A percentile compares a stretch with the other conserved stretches of the same genome.
phyloP scores from a whole-genome alignment of 1,140 invertebrate genomes.

The Leptinotarsa defecta region DNA sequence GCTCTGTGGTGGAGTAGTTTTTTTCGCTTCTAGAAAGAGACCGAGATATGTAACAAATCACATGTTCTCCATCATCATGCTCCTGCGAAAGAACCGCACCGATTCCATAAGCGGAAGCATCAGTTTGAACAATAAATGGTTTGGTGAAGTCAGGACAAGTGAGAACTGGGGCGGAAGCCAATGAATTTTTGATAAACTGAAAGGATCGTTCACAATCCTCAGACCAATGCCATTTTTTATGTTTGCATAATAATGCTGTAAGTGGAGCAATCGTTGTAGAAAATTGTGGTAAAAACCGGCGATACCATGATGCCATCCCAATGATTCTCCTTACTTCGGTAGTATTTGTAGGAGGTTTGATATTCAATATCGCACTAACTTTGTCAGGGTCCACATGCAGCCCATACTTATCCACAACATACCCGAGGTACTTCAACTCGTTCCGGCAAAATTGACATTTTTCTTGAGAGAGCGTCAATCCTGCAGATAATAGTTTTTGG shows the following conservation, averaged over 20 bases:
- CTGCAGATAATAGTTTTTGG: conserved; percentile 39
- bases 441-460: conserved; percentile 51
- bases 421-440: conserved; percentile 49
- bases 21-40: conserved; percentile 50
- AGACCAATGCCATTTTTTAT: conserved; percentile 32
- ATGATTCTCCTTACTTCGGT: conserved; percentile 56
- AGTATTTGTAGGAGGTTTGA: conserved; percentile 45
- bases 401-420: conserved; percentile 50
- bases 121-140: conserved; percentile 42
- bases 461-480: conserved; percentile 46
- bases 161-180: conserved; percentile 38
- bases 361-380: conserved; percentile 47
- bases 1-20: conserved; percentile 55
- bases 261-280: conserved; percentile 46
- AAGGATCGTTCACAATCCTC: conserved; percentile 33
- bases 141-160: conserved; percentile 38
- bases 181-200: conserved; percentile 36
- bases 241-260: conserved; percentile 33
- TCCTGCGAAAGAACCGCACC: conserved; percentile 43
- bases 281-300: conserved; percentile 52
- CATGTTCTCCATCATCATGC: conserved; percentile 30
- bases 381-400: conserved; percentile 54
- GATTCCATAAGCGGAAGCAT: conserved; percentile 37
- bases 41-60: conserved; percentile 47
- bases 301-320: conserved; percentile 56